Conservation (phyloP, 2,797 vertebrate genomes). For the Podarcis lilfordi region DNA sequence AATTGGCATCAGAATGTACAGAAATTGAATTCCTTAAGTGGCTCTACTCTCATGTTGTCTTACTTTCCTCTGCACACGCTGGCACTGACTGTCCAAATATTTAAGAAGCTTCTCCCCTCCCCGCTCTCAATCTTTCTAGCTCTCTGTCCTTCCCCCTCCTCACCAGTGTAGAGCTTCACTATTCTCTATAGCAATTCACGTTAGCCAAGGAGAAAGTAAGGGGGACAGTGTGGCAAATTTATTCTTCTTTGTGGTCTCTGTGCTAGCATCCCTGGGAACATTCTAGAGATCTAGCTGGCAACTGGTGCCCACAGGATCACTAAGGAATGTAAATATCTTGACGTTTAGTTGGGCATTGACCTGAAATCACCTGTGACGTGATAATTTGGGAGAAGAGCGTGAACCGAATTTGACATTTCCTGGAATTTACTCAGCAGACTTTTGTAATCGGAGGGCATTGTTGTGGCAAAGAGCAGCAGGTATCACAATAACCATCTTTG, state of each 20-base stretch:
- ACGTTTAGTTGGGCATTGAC: no score
- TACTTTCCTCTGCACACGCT: neutral
- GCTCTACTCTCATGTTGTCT: neutral
- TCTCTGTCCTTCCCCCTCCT: neutral
- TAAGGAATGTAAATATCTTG: no score
- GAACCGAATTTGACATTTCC: no score
- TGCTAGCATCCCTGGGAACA: neutral
- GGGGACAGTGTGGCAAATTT: neutral
- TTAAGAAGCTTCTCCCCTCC: no score
- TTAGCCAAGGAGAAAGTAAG: neutral
- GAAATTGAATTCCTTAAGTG: no score
- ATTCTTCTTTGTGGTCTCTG: neutral
- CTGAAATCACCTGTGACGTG: no score
- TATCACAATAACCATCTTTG: no score
- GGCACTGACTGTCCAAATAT: neutral
- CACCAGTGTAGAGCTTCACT: neutral
- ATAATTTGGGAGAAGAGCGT: no score
- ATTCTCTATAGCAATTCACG: neutral
- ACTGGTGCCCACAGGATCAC: neutral
- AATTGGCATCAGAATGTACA: no score
- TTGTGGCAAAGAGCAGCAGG: no score
- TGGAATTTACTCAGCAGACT: no score
- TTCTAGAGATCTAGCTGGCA: neutral
- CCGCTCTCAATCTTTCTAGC: neutral
- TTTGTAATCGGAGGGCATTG: no score